Base-by-base conservation (phyloP, 2,888 invertebrate species). In the Pharmacophagus antenor region DNA sequence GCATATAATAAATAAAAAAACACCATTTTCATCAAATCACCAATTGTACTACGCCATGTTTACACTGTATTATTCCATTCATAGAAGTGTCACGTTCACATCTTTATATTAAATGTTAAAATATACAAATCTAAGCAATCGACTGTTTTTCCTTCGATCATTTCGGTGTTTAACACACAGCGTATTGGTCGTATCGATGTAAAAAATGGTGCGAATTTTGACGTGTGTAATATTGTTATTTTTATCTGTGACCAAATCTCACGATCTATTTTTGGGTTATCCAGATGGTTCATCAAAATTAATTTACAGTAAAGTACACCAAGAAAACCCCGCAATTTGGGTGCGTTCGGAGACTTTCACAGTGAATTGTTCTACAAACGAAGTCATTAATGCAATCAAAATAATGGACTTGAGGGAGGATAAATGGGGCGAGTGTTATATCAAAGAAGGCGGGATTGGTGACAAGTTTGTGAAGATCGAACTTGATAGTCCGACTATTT, bases 251-350 rank as follows among this genome's bases (percentile, higher is more conserved):
- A 44, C 41, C 0, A 27, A 50, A 7, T 42, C 65, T 1, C 65
- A 74, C 21, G 76, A 79, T 58, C 62, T 79, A 37, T 65, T 67
- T 1, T 64, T 79, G 2, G 85, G 86, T 0, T 87, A 80, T 61
- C 80, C 81, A 0, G 86, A 85, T 65, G n/a, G 69, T 7, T 66
- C 74, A 0, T 79, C 87, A 0, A 82, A 78, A 61, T 61, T 85
- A 55, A 81, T 88, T 6, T 88, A 85, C 63, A 82, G 76, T 56
- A 80, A 82, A 65, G 79, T 85, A 2, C 83, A 86, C 56, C 82
- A 87, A 67, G 81, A 83, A 37, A 81, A 82, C 62, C 86, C 85
- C 0, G 85, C 86, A 0, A 63, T 83, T 49, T 87, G 86, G 86
- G 66, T 79, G 1, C 70, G 84, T 47, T 75, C 79, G 4, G 82